Conservation (phyloP, 1,140 invertebrate species). For the Lepidurus apus region DNA sequence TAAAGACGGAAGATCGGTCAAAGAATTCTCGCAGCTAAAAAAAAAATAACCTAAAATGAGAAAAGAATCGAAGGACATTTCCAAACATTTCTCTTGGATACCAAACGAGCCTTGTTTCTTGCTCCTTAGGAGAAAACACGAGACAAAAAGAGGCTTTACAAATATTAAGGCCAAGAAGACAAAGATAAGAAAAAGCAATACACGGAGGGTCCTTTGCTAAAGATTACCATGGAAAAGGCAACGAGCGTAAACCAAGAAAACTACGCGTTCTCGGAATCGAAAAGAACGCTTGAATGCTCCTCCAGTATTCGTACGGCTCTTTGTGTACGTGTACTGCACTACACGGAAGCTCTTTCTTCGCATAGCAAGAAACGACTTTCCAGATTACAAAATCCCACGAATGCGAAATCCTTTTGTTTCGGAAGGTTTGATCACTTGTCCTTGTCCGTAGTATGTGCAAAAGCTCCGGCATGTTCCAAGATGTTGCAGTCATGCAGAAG, state of each 20-base stretch:
- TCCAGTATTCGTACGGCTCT: not conserved
- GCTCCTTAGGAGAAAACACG: not conserved
- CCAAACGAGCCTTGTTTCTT: not conserved
- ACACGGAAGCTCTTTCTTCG: too few relatives aligned
- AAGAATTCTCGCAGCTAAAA: constrained; percentile 11
- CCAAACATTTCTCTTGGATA: too few relatives aligned
- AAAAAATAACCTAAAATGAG: not conserved
- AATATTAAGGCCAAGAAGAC: not conserved
- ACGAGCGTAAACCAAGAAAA: not conserved
- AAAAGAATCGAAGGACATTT: too few relatives aligned
- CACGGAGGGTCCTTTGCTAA: not conserved
- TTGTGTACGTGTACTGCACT: not conserved
- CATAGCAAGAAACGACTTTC: too few relatives aligned
- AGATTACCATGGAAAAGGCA: not conserved
- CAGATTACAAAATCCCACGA: too few relatives aligned
- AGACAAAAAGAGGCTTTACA: not conserved
- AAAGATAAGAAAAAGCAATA: not conserved
- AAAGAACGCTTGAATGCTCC: not conserved
- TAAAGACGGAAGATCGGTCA: not conserved
- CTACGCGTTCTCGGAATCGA: not conserved
- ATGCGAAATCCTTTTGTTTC: not conserved
- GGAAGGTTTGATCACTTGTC: not conserved
- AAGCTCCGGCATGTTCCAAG: not conserved
- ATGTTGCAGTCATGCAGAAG: not conserved
- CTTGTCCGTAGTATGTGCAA: not conserved